These are phyloP conservation scores for Osmerus mordax DNA, from an alignment of 2,113 vertebrate genomes.

Conservation along the genomic window DNA sequence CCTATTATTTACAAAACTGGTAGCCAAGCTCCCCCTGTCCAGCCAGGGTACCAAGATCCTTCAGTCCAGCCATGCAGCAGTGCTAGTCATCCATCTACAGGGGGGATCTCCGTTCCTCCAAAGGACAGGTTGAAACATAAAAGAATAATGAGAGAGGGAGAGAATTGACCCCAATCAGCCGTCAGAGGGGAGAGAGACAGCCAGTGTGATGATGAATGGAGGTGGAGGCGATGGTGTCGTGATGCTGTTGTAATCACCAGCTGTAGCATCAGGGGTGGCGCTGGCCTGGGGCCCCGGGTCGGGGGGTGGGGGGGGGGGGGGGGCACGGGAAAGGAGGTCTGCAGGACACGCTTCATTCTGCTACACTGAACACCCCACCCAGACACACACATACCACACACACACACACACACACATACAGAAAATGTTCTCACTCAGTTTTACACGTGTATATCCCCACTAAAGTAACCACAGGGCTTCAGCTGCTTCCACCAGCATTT, in stretches of 20 bases:
- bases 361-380: constrained; percentile 19
- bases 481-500: not conserved
- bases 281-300: constrained; percentile 22
- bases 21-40: too few relatives aligned
- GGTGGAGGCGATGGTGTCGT: constrained; percentile 40
- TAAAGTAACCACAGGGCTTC: not conserved
- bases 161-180: constrained; percentile 65
- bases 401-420: not conserved
- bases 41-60: not conserved
- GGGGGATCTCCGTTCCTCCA: constrained; percentile 7
- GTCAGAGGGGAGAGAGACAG: constrained; percentile 47
- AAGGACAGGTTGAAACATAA: constrained; percentile 49
- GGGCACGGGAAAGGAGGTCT: constrained; percentile 12
- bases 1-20: too few relatives aligned
- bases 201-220: constrained; percentile 58
- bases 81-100: not conserved
- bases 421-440: too few relatives aligned
- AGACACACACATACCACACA: not conserved
- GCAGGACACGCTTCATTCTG: constrained; percentile 56
- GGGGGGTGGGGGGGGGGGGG: constrained; percentile 1
- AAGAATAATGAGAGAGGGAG: constrained; percentile 54
- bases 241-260: constrained; percentile 61
- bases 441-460: constrained; percentile 8
- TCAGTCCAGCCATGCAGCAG: too few relatives aligned
- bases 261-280: constrained; percentile 39